phyloP scores from a whole-genome alignment of 2,888 invertebrate species.

The Ommatoiulus sabulosus region DNA sequence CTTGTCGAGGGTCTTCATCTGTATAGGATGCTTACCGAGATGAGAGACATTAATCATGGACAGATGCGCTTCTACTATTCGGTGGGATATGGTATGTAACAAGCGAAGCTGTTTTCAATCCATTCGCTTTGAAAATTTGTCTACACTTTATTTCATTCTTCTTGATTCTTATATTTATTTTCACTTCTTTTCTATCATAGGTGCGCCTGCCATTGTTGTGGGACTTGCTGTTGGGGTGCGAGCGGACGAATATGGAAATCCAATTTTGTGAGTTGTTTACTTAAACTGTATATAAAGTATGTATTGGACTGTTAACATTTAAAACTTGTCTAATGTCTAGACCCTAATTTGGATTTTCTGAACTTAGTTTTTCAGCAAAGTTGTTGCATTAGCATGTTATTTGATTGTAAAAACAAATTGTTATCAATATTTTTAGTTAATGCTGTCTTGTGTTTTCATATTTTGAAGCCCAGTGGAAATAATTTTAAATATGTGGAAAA shows the following conservation, averaged over 20 bases:
- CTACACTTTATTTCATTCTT: neutral
- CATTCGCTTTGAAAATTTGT: neutral
- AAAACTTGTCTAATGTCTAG: too few species aligned
- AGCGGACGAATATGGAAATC: constrained; percentile 94
- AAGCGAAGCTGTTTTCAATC: neutral
- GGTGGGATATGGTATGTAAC: constrained; percentile 83
- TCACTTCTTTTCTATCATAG: constrained; percentile 61
- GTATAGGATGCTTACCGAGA: constrained; percentile 93
- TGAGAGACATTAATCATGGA: constrained; percentile 96
- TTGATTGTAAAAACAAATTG: too few species aligned
- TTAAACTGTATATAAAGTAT: neutral
- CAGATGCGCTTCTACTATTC: constrained; percentile 92
- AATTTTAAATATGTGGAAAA: too few species aligned
- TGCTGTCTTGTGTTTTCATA: too few species aligned
- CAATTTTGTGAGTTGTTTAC: constrained; percentile 82
- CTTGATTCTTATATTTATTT: neutral
- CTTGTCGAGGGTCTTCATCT: constrained; percentile 92
- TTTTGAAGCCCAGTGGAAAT: too few species aligned
- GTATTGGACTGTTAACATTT: too few species aligned
- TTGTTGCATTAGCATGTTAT: neutral
- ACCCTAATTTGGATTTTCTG: too few species aligned
- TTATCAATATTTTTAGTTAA: too few species aligned
- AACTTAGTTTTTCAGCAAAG: neutral
- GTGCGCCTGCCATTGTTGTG: constrained; percentile 85
- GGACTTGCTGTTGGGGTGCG: constrained; percentile 91